Conservation (phyloP, 2,797 vertebrate species). For the Xenentodon cancila region DNA sequence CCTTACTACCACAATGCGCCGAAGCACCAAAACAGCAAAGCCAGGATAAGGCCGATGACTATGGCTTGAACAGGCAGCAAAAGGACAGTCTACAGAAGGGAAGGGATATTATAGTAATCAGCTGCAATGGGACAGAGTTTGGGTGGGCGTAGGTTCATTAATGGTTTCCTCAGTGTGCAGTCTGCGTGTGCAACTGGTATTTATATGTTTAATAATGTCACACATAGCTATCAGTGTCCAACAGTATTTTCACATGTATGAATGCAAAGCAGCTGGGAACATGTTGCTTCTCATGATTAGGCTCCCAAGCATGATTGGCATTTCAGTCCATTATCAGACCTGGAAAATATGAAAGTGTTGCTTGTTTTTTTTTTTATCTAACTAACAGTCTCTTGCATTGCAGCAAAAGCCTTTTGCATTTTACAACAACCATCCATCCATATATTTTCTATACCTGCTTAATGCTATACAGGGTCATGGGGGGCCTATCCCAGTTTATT, state of each 20-base stretch:
- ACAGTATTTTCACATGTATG: constrained; percentile 19
- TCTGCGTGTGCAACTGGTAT: constrained; percentile 45
- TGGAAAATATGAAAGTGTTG: neutral
- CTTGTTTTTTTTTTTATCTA: neutral
- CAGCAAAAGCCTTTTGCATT: neutral
- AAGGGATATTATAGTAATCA: constrained; percentile 97
- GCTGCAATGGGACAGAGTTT: constrained; percentile 72
- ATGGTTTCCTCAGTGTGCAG: constrained; percentile 46
- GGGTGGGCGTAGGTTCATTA: constrained; percentile 60
- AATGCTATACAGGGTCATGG: no score
- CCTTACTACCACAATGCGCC: constrained; percentile 99
- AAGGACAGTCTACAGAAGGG: constrained; percentile 97
- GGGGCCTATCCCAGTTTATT: no score
- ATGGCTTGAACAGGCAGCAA: constrained; percentile 99
- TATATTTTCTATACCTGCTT: no score
- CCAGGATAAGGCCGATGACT: constrained; percentile 99
- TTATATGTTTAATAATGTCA: constrained; percentile 43
- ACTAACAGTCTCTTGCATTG: neutral
- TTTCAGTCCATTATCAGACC: neutral
- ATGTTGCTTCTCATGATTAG: neutral
- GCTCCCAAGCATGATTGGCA: neutral
- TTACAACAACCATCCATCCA: neutral
- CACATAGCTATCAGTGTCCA: constrained; percentile 35
- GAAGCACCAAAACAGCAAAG: constrained; percentile 99
- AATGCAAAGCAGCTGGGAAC: constrained; percentile 3